Evolutionary conservation across 1,140 invertebrate genomes (phyloP).

Genomic region (Pseudomyrmex dendroicus): DNA sequence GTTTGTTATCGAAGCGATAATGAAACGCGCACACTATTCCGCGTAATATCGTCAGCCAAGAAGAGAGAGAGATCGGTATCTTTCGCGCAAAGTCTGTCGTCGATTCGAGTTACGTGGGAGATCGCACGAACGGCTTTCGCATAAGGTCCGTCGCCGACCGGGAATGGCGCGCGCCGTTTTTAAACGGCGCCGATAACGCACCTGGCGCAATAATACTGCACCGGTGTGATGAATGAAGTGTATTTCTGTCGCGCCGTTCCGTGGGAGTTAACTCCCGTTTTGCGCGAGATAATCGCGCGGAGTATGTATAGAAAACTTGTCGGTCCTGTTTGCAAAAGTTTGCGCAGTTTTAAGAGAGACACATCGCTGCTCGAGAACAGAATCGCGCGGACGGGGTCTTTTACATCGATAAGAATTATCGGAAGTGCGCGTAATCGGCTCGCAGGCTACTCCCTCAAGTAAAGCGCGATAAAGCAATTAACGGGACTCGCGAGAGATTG

Average conservation of each 20-base stretch:
- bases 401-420: conserved; percentile 18
- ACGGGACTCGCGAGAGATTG: conserved; percentile 32
- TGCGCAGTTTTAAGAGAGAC: background rate
- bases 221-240: conserved; percentile 25
- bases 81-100: background rate
- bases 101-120: conserved; percentile 9
- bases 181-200: conserved; percentile 20
- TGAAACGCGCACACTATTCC: too few species aligned
- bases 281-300: conserved; percentile 19
- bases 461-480: conserved; percentile 46
- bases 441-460: background rate
- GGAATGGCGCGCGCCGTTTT: conserved; percentile 31
- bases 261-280: conserved; percentile 40
- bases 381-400: conserved; percentile 2
- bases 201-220: conserved; percentile 26
- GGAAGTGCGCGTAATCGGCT: background rate
- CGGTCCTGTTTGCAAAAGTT: conserved; percentile 25
- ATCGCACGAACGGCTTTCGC: background rate
- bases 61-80: background rate
- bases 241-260: conserved; percentile 23
- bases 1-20: too few species aligned
- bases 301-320: conserved; percentile 17
- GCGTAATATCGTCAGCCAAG: too few species aligned
- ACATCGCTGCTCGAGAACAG: background rate
- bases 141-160: background rate